Conservation (phyloP, 2,888 invertebrate genomes). For the Calameuta pallipes region DNA sequence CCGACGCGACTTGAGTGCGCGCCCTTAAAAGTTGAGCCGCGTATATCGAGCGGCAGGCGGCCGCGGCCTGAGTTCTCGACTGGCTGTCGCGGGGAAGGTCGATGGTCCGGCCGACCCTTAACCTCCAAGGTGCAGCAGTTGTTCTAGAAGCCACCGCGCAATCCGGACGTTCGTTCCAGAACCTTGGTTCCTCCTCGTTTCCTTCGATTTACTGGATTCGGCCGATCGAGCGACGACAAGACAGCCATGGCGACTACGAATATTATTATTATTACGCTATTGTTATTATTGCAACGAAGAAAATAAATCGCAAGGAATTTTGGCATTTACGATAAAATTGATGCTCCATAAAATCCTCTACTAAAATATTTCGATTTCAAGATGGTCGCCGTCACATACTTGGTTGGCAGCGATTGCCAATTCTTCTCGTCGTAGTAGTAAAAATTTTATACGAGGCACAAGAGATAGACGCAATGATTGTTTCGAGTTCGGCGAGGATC, state of each 20-base stretch:
- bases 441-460: slow-evolving; percentile 23
- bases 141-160: too few relatives aligned
- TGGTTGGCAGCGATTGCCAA: slow-evolving; percentile 10
- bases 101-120: not conserved
- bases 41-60: not conserved
- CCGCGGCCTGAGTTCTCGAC: not conserved
- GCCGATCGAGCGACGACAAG: not conserved
- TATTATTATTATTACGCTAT: too few relatives aligned
- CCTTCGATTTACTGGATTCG: not conserved
- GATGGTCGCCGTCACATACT: not conserved
- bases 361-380: not conserved
- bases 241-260: not conserved
- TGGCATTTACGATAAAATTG: slow-evolving; percentile 25
- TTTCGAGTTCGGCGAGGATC: not conserved
- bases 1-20: not conserved
- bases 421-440: slow-evolving; percentile 17
- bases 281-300: not conserved
- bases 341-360: slow-evolving; percentile 21
- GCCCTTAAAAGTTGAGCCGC: not conserved
- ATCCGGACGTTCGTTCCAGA: not conserved
- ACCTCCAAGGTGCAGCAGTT: not conserved
- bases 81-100: not conserved
- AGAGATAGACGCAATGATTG: not conserved
- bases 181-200: not conserved
- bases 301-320: slow-evolving; percentile 9